Percentiles rank a stretch among this genome's conserved stretches.
Conservation (phyloP, 2,797 vertebrate species). For the Lates japonicus region DNA sequence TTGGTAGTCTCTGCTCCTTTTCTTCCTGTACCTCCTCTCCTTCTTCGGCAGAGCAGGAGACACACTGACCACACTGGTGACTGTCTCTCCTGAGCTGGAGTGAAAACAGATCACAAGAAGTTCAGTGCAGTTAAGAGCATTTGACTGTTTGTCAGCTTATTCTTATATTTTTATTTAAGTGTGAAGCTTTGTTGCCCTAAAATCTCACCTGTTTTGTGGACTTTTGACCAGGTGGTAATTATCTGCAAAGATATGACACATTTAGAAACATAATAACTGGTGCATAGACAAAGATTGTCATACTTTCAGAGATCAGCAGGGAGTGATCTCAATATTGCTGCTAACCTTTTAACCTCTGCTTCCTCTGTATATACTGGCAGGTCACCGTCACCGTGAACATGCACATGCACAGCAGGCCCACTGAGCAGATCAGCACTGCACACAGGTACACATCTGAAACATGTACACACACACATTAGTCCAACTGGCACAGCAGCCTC, state of each 20-base stretch:
- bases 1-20: constrained; percentile 86
- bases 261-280: background rate
- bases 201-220: constrained; percentile 92
- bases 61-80: constrained; percentile 88
- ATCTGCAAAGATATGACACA: constrained; percentile 80
- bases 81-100: constrained; percentile 92
- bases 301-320: background rate
- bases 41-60: constrained; percentile 92
- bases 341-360: constrained; percentile 91
- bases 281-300: background rate
- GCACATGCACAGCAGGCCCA: constrained; percentile 93
- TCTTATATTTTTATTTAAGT: background rate
- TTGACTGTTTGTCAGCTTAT: background rate
- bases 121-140: constrained; percentile 3
- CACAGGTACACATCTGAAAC: constrained; percentile 94
- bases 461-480: constrained; percentile 38
- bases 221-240: constrained; percentile 95
- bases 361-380: constrained; percentile 93
- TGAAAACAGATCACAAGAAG: constrained; percentile 14
- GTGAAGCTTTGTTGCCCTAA: background rate
- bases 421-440: constrained; percentile 92
- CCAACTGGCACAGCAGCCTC: background rate
- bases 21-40: constrained; percentile 88
- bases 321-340: background rate
- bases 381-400: constrained; percentile 92